A percentile compares a stretch with the other conserved stretches of the same genome.
These are phyloP conservation scores for Byasa hedistus DNA, from an alignment of 2,888 invertebrate species.

Conservation along the genomic window DNA sequence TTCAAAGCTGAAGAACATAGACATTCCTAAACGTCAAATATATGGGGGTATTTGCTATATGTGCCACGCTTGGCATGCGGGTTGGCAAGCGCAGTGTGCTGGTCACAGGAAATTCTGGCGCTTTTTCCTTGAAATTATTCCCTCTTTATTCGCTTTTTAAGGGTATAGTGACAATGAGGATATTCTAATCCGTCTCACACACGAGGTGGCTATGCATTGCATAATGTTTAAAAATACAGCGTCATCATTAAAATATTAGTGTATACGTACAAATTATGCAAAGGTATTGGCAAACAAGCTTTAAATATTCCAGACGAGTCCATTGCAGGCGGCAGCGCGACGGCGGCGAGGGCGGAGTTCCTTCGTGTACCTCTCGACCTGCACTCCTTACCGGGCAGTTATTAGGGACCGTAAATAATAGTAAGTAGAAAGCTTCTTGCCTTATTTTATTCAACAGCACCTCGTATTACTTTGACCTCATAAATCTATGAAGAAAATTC, in stretches of 20 bases:
- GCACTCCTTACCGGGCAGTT: constrained; percentile 48
- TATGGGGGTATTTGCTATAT: too few species aligned
- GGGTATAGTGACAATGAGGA: too few species aligned
- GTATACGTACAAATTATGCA: constrained; percentile 41
- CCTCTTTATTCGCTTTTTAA: too few species aligned
- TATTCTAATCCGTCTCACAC: too few species aligned
- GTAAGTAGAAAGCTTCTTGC: constrained; percentile 63
- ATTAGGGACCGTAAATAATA: constrained; percentile 75
- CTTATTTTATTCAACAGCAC: constrained; percentile 54
- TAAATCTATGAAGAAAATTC: constrained; percentile 21
- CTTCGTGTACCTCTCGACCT: constrained; percentile 36
- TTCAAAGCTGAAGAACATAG: too few species aligned
- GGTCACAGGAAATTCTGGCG: too few species aligned
- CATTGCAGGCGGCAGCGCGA: constrained; percentile 44
- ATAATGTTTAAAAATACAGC: too few species aligned
- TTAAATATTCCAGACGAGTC: constrained; percentile 68
- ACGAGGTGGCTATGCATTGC: too few species aligned
- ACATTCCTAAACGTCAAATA: too few species aligned
- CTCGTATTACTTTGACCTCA: constrained; percentile 24
- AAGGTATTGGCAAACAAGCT: constrained; percentile 52
- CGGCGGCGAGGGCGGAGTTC: constrained; percentile 33
- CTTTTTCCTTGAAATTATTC: too few species aligned
- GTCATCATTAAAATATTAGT: neutral
- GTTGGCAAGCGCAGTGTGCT: too few species aligned
- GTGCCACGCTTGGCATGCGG: too few species aligned